Percentiles rank a stretch among this genome's conserved stretches.
phyloP scores from a whole-genome alignment of 2,113 vertebrate genomes.

The Bos javanicus region DNA sequence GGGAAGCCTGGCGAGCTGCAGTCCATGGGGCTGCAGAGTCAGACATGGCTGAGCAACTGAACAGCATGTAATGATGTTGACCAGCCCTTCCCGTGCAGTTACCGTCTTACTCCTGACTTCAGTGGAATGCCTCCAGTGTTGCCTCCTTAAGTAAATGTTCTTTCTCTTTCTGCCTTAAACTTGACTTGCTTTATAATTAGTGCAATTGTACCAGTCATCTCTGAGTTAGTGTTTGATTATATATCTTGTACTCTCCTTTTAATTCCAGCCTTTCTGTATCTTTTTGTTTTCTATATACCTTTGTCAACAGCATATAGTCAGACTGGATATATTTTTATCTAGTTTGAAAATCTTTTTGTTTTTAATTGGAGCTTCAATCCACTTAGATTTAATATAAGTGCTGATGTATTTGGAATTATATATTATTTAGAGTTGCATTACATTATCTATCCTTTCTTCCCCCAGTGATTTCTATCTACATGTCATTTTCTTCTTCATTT shows the following conservation, averaged over 20 bases:
- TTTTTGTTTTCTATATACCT: background rate
- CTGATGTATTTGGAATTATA: background rate
- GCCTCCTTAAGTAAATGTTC: background rate
- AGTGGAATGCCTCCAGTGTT: background rate
- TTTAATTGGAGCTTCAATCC: background rate
- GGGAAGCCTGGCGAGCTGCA: background rate
- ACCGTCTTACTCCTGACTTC: background rate
- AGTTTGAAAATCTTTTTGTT: background rate
- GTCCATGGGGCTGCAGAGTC: background rate
- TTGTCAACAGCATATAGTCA: background rate
- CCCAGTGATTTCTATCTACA: background rate
- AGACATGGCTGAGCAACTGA: no score
- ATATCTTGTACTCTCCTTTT: background rate
- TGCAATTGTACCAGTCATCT: fast-evolving
- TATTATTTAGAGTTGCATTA: background rate
- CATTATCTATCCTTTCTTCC: background rate
- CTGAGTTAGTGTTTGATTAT: background rate
- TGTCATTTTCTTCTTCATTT: background rate
- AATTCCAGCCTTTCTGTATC: background rate
- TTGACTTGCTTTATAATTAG: background rate
- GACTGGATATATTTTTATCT: background rate
- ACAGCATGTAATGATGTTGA: no score
- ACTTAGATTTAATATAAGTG: background rate
- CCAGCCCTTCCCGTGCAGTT: no score
- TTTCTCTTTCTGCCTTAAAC: background rate